Base-by-base conservation (phyloP, 2,888 invertebrate species). In the Agrotis clavis region DNA sequence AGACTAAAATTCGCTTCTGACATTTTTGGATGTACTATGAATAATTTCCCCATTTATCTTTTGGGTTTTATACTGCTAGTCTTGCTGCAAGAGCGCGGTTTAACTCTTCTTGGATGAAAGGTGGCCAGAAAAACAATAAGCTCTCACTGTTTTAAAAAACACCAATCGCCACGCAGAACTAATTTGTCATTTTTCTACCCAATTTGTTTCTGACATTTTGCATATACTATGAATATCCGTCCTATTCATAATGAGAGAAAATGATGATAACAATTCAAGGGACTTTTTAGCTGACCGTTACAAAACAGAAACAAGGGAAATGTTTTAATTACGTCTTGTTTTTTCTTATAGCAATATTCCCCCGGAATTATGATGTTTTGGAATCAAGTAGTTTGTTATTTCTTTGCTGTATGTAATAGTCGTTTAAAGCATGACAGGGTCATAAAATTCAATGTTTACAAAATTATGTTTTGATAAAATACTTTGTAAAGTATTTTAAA, bases 341-440 rank as follows among this genome's bases (percentile, higher is more conserved):
- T 35, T 41, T 47, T 60, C 30, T 11, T 35, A 6, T 48, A 19
- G 35, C 13, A 51, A 16, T 14, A 18, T 47, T 25, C 3, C 16
- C 30, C 61, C 35, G 16, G 21, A 21, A 1, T 47, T 14, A 25
- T 30, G 11, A 41, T 11, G 41, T 41, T 41, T 9, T 41, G 41
- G 41, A 41, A 41, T 41, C 41, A 41, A 41, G 11, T 50, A 41
- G 11, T 1, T 66, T 30, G 18, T 50, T 54, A 19, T 71, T 54
- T 60, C 4, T 48, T 56, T 62, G 53, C 50, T 67, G 21, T 67
- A 45, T 67, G 21, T 67, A 45, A 45, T 54, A 56, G 45, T 60
- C 3, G 4, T 75, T 16, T 35, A 50, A 53, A 50, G 50, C 5
- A 7, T 74, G 50, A 18, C 50, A 74, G 25, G 59, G 41, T 67